Conservation (phyloP, 2,113 vertebrate genomes). For the Cardinalis cardinalis region DNA sequence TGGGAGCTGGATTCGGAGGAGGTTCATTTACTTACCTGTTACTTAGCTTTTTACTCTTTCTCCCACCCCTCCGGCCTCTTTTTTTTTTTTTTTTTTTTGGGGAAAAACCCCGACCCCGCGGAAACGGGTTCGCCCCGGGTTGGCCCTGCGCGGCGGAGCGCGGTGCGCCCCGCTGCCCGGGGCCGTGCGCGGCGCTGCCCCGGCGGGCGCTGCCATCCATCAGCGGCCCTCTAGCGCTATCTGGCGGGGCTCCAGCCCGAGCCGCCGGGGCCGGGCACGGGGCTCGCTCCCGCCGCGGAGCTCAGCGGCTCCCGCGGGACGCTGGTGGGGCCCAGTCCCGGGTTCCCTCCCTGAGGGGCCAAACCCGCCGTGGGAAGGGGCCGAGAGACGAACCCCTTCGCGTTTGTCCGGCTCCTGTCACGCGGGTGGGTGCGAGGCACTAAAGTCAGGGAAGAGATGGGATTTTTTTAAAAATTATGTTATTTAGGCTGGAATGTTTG, state of each 20-base stretch:
- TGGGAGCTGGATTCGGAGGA: slow-evolving; percentile 71
- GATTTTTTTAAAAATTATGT: not conserved
- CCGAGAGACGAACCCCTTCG: fast-evolving
- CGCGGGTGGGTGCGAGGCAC: not conserved
- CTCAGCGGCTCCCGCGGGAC: not conserved
- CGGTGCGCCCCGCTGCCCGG: not conserved
- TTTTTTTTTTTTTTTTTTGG: not conserved
- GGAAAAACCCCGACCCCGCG: not conserved
- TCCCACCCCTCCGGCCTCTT: not conserved
- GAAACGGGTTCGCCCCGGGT: fast-evolving
- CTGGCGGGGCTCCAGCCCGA: slow-evolving; percentile 83
- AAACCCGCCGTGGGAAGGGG: not conserved
- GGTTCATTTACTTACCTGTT: slow-evolving; percentile 80
- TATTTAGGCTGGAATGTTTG: not conserved
- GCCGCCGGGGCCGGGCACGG: not conserved
- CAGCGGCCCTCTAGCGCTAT: slow-evolving; percentile 90
- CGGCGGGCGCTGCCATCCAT: slow-evolving; percentile 51
- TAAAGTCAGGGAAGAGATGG: not conserved
- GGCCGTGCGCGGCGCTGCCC: not conserved
- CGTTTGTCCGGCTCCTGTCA: too few species aligned
- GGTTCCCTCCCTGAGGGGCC: not conserved
- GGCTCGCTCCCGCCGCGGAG: not conserved
- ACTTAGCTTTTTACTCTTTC: slow-evolving; percentile 53
- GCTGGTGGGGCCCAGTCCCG: not conserved
- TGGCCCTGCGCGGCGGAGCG: not conserved